Evolutionary conservation across 2,113 vertebrate genomes (phyloP), one percentile per base, ranked within the genome.

Genomic region (Caracal caracal): DNA sequence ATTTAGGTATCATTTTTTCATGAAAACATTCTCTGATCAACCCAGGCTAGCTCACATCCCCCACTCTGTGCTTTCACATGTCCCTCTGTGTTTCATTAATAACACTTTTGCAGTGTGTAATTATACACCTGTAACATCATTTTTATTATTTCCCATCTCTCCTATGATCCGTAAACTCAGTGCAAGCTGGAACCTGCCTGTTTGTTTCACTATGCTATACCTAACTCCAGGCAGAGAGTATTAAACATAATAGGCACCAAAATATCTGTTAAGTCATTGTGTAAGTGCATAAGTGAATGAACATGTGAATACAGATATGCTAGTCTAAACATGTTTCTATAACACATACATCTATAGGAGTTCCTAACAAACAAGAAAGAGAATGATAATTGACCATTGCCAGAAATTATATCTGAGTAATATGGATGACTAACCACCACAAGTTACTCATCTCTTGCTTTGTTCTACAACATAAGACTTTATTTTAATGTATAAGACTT

Each of bases 181-280:
- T 26, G 5, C 79, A 97, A 95, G 89, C 65, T 81, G 15, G 40
- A 86, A 91, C 53, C 20, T 97, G 89, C 20, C 30, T 86, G 20
- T 63, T 37, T 76, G 35, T 51, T 83, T 93, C 40, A 8, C 11
- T 85, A 26, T 84, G 40, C 24, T 84, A 47, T 6, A 76, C 4
- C 17, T 86, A 89, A 65, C 17, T n/a, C 9, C 9, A 91, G 82
- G 15, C 30, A 96, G 79, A 90, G 30, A 65, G 26, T 61, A 90
- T 56, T 86, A 79, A 92, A 85, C 2, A 40, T 49, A 28, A 51
- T 49, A 63, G 19, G 4, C 33, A 94, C 19, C 13, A 78, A 70
- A 84, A 40, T 78, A 49, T 47, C 35, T 65, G 19, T 43, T 71
- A 90, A 94, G 11, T 51, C 5, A 84, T 51, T 81, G 28, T 56